phyloP scores from a whole-genome alignment of 2,888 invertebrate genomes.

The Xanthorhoe designata region DNA sequence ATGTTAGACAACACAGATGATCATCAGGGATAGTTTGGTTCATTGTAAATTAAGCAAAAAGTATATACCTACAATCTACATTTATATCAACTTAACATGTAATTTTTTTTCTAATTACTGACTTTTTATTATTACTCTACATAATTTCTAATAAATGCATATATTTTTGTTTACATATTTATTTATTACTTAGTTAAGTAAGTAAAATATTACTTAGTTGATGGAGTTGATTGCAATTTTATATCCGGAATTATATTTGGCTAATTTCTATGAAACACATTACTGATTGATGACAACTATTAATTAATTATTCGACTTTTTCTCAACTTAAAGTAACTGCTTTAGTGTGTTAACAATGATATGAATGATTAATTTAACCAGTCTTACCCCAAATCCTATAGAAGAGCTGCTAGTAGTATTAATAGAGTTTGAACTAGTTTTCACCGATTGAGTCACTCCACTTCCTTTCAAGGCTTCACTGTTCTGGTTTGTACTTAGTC shows the following conservation, averaged over 20 bases:
- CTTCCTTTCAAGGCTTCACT: constrained; percentile 68
- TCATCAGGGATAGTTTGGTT: not conserved
- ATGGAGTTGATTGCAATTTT: too few relatives aligned
- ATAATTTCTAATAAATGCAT: too few relatives aligned
- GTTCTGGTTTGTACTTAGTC: constrained; percentile 78
- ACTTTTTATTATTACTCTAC: too few relatives aligned
- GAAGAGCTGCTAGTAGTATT: constrained; percentile 75
- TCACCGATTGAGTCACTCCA: constrained; percentile 63
- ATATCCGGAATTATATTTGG: too few relatives aligned
- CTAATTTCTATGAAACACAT: too few relatives aligned
- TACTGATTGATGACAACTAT: too few relatives aligned
- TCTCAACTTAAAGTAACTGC: not conserved
- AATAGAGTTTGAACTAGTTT: constrained; percentile 77
- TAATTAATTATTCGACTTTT: not conserved
- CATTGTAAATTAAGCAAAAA: not conserved
- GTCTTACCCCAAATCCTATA: constrained; percentile 80
- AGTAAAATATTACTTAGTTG: too few relatives aligned
- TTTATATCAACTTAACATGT: too few relatives aligned
- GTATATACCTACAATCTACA: too few relatives aligned
- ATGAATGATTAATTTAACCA: not conserved
- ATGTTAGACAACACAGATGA: constrained; percentile 33
- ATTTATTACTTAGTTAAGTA: too few relatives aligned
- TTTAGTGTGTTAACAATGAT: not conserved
- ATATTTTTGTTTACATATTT: too few relatives aligned
- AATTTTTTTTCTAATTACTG: too few relatives aligned